These are phyloP conservation scores for Aphelenchoides bicaudatus DNA, from an alignment of 2,888 invertebrate species.

Conservation along the genomic window DNA sequence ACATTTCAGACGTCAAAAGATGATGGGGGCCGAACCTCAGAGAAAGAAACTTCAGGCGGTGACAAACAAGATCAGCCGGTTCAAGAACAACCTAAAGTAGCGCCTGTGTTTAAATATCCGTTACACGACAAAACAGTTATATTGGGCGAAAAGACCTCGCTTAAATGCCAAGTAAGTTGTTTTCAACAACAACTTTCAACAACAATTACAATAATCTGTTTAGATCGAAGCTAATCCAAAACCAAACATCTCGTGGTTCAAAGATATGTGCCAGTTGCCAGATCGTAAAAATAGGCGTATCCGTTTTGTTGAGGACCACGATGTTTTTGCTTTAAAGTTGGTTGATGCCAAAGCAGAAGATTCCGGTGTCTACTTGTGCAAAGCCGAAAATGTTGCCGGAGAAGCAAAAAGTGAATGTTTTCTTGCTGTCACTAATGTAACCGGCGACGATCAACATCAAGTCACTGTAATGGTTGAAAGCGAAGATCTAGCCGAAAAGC, in stretches of 20 bases:
- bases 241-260: slow-evolving; percentile 56
- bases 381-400: slow-evolving; percentile 32
- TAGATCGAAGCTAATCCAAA: slow-evolving; percentile 62
- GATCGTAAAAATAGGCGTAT: slow-evolving; percentile 35
- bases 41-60: not conserved
- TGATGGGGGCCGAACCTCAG: not conserved
- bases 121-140: slow-evolving; percentile 46
- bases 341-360: slow-evolving; percentile 39
- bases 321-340: slow-evolving; percentile 41
- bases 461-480: slow-evolving; percentile 27
- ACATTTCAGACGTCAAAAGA: not conserved
- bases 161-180: slow-evolving; percentile 61
- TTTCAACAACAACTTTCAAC: no score
- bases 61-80: not conserved
- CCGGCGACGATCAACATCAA: slow-evolving; percentile 48
- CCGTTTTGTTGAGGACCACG: slow-evolving; percentile 40
- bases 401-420: slow-evolving; percentile 44
- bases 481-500: slow-evolving; percentile 20
- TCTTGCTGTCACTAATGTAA: slow-evolving; percentile 45
- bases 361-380: slow-evolving; percentile 45
- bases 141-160: slow-evolving; percentile 42
- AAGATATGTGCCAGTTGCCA: slow-evolving; percentile 53
- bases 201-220: no score
- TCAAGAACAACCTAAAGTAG: no score
- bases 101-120: slow-evolving; percentile 24